These are phyloP conservation scores for Nysson spinosus DNA, from an alignment of 2,888 invertebrate species.

Conservation along the genomic window DNA sequence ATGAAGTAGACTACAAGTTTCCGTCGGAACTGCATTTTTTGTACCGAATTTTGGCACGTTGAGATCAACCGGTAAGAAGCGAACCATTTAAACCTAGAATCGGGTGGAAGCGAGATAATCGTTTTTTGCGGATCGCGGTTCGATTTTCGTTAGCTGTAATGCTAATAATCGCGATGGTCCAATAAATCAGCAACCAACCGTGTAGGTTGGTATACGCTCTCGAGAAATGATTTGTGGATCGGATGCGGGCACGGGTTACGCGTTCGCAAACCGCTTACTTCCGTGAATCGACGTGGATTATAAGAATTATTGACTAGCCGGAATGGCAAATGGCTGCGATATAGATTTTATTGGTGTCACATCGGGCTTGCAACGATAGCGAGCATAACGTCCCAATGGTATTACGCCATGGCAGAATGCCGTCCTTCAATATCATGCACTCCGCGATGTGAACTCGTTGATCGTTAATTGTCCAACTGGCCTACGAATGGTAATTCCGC, in stretches of 20 bases:
- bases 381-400: conserved; percentile 30
- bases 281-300: conserved; percentile 52
- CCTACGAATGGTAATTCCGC: conserved; percentile 46
- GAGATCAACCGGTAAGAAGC: too few relatives aligned
- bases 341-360: conserved; percentile 52
- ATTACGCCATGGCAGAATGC: conserved; percentile 30
- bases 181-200: conserved; percentile 41
- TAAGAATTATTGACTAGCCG: conserved; percentile 54
- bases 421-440: not conserved
- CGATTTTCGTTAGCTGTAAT: conserved; percentile 30
- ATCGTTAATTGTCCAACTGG: conserved; percentile 41
- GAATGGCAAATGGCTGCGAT: conserved; percentile 55
- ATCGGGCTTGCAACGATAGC: conserved; percentile 22
- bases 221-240: conserved; percentile 53
- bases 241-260: conserved; percentile 29
- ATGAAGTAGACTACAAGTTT: too few relatives aligned
- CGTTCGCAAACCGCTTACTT: conserved; percentile 58
- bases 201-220: not conserved
- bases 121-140: too few relatives aligned
- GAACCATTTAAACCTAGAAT: too few relatives aligned
- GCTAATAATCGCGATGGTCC: conserved; percentile 50
- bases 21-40: too few relatives aligned
- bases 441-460: conserved; percentile 1
- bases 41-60: too few relatives aligned
- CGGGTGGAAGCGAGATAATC: too few relatives aligned